These are phyloP conservation scores for Orgyia antiqua DNA, from an alignment of 2,888 invertebrate genomes.

Conservation along the genomic window DNA sequence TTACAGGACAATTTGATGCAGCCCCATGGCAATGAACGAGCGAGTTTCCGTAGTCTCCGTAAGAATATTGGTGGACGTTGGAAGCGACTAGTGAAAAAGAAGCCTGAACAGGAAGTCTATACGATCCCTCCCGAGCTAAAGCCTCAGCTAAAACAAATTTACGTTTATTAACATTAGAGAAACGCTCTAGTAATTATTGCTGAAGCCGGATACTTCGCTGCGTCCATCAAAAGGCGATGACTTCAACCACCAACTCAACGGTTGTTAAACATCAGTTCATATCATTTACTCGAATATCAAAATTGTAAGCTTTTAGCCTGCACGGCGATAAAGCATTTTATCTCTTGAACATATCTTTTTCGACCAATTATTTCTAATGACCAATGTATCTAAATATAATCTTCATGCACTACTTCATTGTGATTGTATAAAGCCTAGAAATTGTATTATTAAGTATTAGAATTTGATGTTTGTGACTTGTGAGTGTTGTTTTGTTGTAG, in stretches of 20 bases:
- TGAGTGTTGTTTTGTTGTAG: slow-evolving; percentile 60
- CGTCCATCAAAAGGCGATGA: slow-evolving; percentile 45
- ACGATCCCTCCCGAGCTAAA: slow-evolving; percentile 92
- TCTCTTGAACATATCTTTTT: slow-evolving; percentile 67
- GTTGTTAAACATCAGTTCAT: slow-evolving; percentile 61
- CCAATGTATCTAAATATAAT: slow-evolving; percentile 43
- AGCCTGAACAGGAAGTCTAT: slow-evolving; percentile 88
- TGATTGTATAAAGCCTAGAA: slow-evolving; percentile 66
- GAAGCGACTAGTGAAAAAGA: slow-evolving; percentile 90
- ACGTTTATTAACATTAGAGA: slow-evolving; percentile 83
- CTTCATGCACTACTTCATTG: slow-evolving; percentile 68
- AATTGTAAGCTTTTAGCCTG: slow-evolving; percentile 38
- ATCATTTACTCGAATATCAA: slow-evolving; percentile 67
- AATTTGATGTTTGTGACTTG: slow-evolving; percentile 68
- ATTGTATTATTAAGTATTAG: slow-evolving; percentile 78
- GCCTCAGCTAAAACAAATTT: slow-evolving; percentile 92
- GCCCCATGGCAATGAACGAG: slow-evolving; percentile 82
- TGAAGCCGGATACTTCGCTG: slow-evolving; percentile 64
- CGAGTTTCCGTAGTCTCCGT: slow-evolving; percentile 89
- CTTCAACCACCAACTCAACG: slow-evolving; percentile 52
- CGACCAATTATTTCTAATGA: slow-evolving; percentile 72
- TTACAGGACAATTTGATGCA: slow-evolving; percentile 89
- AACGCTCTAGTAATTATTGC: slow-evolving; percentile 40
- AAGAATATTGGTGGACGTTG: slow-evolving; percentile 92
- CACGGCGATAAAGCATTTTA: slow-evolving; percentile 46